Conservation (phyloP, 2,113 vertebrate species). For the Alligator sinensis region DNA sequence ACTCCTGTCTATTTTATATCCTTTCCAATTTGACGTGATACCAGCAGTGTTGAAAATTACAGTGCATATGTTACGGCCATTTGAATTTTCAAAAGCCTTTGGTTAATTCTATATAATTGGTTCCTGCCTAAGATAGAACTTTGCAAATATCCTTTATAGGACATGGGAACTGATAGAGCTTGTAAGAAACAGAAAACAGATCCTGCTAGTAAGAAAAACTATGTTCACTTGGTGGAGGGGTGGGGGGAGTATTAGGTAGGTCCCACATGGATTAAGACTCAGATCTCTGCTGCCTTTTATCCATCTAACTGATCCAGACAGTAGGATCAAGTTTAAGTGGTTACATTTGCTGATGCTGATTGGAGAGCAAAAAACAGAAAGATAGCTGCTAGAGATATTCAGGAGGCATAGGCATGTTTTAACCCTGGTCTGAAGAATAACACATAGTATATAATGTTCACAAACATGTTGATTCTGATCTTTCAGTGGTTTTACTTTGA, state of each 20-base stretch:
- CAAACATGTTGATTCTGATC: slow-evolving; percentile 30
- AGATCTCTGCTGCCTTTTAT: slow-evolving; percentile 77
- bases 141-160: slow-evolving; percentile 69
- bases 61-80: slow-evolving; percentile 64
- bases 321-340: slow-evolving; percentile 78
- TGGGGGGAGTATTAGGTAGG: slow-evolving; percentile 51
- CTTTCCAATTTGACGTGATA: slow-evolving; percentile 48
- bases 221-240: not conserved
- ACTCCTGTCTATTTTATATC: slow-evolving; percentile 43
- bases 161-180: slow-evolving; percentile 71
- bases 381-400: slow-evolving; percentile 60
- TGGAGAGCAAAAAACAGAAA: slow-evolving; percentile 50
- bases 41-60: slow-evolving; percentile 49
- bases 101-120: slow-evolving; percentile 70
- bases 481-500: not conserved
- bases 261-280: slow-evolving; percentile 65
- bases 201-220: slow-evolving; percentile 65
- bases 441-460: slow-evolving; percentile 33
- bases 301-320: slow-evolving; percentile 77
- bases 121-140: slow-evolving; percentile 71
- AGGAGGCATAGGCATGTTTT: slow-evolving; percentile 40
- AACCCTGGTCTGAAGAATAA: slow-evolving; percentile 27
- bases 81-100: slow-evolving; percentile 73
- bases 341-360: slow-evolving; percentile 73
- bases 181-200: slow-evolving; percentile 80